These are phyloP conservation scores for Scaptodrosophila lebanonensis DNA, from an alignment of 1,140 invertebrate genomes.

Conservation along the genomic window DNA sequence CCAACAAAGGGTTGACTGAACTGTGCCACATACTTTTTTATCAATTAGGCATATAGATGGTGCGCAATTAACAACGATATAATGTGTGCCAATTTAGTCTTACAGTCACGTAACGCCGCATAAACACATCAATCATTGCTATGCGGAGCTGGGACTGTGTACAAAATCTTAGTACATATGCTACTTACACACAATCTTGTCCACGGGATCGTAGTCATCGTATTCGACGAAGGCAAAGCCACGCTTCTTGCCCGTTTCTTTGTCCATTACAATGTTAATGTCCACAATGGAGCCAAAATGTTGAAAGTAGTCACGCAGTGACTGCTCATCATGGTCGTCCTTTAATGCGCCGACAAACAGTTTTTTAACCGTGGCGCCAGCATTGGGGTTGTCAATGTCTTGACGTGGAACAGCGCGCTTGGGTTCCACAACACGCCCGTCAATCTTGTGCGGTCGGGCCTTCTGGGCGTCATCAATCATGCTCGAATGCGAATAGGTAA, in stretches of 20 bases:
- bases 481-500: conserved; percentile 93
- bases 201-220: conserved; percentile 97
- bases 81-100: conserved; percentile 32
- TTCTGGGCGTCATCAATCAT: conserved; percentile 98
- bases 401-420: conserved; percentile 97
- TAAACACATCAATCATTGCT: conserved; percentile 23
- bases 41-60: conserved; percentile 14
- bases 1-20: too few species aligned
- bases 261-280: conserved; percentile 93
- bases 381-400: conserved; percentile 93
- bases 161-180: too few species aligned
- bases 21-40: not conserved
- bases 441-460: conserved; percentile 85
- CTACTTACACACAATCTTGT: conserved; percentile 90
- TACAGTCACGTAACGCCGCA: conserved; percentile 48
- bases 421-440: conserved; percentile 93
- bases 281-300: conserved; percentile 90
- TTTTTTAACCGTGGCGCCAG: conserved; percentile 96
- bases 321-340: conserved; percentile 93
- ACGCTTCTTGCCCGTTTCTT: conserved; percentile 93
- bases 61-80: conserved; percentile 37
- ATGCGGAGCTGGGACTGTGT: conserved; percentile 50
- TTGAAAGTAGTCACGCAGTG: conserved; percentile 90
- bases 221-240: conserved; percentile 98
- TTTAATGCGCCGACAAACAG: conserved; percentile 95